These are phyloP conservation scores for Anolis apletophallus DNA, from an alignment of 2,797 vertebrate species.

Conservation along the genomic window DNA sequence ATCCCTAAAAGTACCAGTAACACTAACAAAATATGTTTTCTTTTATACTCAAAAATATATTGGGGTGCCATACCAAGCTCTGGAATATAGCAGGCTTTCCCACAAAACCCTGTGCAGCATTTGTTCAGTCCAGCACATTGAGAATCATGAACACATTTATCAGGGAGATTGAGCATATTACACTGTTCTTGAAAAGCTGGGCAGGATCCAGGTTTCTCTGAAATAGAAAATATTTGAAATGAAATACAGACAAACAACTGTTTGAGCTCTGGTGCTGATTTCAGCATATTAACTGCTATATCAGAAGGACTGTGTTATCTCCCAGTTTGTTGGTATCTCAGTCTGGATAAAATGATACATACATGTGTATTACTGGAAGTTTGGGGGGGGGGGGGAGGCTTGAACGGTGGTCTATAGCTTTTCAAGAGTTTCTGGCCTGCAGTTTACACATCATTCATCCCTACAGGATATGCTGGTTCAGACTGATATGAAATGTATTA, in stretches of 20 bases:
- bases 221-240: background rate
- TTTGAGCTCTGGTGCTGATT: background rate
- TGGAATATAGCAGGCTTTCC: rapidly evolving
- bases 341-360: no score
- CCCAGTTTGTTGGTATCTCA: background rate
- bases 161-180: rapidly evolving
- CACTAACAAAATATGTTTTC: background rate
- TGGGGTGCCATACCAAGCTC: rapidly evolving
- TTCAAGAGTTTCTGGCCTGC: background rate
- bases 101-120: rapidly evolving
- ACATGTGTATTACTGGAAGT: no score
- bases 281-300: background rate
- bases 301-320: background rate
- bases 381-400: no score
- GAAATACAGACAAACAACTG: background rate
- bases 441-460: background rate
- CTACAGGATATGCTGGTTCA: no score
- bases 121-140: rapidly evolving
- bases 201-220: constrained; percentile 49
- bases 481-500: no score
- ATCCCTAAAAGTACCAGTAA: background rate
- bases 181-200: rapidly evolving
- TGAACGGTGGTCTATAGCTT: no score
- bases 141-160: rapidly evolving
- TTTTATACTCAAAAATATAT: background rate